phyloP scores from a whole-genome alignment of 2,113 vertebrate genomes.

The Kryptolebias marmoratus region DNA sequence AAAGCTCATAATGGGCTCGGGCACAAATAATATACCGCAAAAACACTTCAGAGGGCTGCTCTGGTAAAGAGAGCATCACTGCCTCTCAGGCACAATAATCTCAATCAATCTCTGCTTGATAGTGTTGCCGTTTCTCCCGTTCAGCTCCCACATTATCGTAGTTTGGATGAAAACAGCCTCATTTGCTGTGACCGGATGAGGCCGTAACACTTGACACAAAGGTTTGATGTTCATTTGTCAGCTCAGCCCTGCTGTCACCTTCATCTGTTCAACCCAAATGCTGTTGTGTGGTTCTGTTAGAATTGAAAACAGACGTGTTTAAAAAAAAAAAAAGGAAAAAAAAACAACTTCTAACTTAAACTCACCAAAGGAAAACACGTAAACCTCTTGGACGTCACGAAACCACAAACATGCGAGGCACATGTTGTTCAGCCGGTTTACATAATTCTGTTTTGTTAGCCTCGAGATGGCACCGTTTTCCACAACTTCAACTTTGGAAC shows the following conservation, averaged over 20 bases:
- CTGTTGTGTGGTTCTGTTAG: constrained; percentile 21
- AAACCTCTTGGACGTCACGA: constrained; percentile 2
- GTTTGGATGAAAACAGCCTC: neutral
- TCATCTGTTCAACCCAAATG: constrained; percentile 14
- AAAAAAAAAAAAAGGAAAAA: constrained; percentile 1
- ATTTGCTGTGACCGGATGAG: constrained; percentile 17
- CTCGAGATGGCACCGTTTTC: constrained; percentile 9
- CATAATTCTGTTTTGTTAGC: neutral
- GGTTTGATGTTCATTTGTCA: constrained; percentile 14
- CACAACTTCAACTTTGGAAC: too few relatives aligned
- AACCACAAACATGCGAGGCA: constrained; percentile 20
- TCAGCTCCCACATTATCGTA: neutral
- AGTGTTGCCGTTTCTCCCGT: neutral
- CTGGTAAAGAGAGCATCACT: neutral
- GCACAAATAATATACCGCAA: neutral
- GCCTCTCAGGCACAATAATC: neutral
- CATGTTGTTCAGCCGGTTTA: neutral
- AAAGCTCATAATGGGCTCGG: neutral
- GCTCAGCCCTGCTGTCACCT: neutral
- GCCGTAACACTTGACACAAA: neutral
- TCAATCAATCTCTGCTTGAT: constrained; percentile 3
- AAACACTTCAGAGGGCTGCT: constrained; percentile 3
- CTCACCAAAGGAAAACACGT: constrained; percentile 16
- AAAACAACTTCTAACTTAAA: neutral
- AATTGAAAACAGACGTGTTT: constrained; percentile 42